These are phyloP conservation scores for Colletes collaris DNA, from an alignment of 2,888 invertebrate species.

Conservation along the genomic window DNA sequence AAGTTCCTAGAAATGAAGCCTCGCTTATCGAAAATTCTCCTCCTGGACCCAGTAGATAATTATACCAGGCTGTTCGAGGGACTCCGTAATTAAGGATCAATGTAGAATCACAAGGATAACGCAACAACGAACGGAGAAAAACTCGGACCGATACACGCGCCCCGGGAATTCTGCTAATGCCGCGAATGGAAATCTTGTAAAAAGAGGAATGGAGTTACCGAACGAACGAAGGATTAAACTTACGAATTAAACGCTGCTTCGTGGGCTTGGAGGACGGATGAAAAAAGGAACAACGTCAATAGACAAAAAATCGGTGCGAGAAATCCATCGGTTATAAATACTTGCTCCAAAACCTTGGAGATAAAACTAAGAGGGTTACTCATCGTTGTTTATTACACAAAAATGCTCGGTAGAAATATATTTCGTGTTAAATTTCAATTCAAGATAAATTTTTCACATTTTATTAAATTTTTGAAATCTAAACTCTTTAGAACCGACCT, in stretches of 20 bases:
- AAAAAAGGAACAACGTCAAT: constrained; percentile 11
- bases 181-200: constrained; percentile 1
- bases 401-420: no score
- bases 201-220: constrained; percentile 8
- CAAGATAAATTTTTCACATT: no score
- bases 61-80: background rate
- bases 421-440: no score
- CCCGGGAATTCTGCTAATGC: background rate
- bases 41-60: background rate
- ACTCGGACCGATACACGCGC: background rate
- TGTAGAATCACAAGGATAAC: constrained; percentile 29
- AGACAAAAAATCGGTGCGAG: constrained; percentile 15
- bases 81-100: constrained; percentile 36
- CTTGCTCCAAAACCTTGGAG: constrained; percentile 3
- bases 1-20: background rate
- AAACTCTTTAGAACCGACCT: no score
- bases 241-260: constrained; percentile 12
- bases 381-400: no score
- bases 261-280: background rate
- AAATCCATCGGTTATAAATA: constrained; percentile 23
- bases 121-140: background rate
- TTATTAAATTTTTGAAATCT: no score
- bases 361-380: no score
- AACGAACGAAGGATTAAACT: constrained; percentile 16
- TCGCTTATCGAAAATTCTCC: background rate